phyloP scores from a whole-genome alignment of 2,797 vertebrate genomes.

The Lemur catta region DNA sequence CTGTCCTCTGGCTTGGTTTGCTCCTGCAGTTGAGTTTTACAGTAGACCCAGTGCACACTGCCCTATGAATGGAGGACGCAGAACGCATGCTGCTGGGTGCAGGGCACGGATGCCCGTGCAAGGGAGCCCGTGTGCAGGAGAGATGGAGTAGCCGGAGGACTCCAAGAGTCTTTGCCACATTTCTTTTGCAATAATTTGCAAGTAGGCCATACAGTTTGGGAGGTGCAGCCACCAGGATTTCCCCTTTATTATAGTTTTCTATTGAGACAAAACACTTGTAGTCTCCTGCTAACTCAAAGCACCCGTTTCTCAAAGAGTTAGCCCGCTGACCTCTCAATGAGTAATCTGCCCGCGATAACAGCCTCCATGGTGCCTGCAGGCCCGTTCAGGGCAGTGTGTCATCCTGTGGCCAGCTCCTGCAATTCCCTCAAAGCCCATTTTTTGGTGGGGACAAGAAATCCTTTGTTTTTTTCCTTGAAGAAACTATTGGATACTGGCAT shows the following conservation, averaged over 20 bases:
- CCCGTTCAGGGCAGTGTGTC: background rate
- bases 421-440: background rate
- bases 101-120: rapidly evolving
- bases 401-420: too few relatives aligned
- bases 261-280: background rate
- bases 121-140: background rate
- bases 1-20: background rate
- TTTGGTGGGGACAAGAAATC: background rate
- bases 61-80: background rate
- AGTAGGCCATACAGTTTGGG: background rate
- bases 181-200: background rate
- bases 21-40: background rate
- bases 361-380: rapidly evolving
- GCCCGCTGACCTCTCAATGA: background rate
- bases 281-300: background rate
- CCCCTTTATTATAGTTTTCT: background rate
- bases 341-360: rapidly evolving
- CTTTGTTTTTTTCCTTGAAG: constrained; percentile 5
- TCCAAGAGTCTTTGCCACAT: background rate
- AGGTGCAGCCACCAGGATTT: background rate
- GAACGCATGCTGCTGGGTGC: background rate
- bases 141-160: background rate
- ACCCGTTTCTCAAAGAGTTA: background rate
- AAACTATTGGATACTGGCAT: background rate
- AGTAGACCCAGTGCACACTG: rapidly evolving